Base-by-base conservation (phyloP, 2,797 vertebrate genomes). In the Eulemur mongoz region DNA sequence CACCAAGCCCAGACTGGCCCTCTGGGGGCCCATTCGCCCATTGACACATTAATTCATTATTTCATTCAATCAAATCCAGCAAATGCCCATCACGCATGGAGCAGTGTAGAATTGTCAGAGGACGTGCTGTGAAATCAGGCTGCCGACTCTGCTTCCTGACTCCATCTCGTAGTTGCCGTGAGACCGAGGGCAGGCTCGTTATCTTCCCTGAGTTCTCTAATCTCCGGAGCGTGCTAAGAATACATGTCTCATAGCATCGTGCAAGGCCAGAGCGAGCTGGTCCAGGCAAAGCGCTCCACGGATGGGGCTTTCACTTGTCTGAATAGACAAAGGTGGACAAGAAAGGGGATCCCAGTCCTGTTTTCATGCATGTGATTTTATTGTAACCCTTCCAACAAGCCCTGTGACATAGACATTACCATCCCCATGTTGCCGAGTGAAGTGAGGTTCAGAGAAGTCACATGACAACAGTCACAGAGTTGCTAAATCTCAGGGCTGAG, bases 21-120 rank as follows among this genome's bases (percentile, higher is more conserved):
- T 92, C 38, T 25, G 1, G 3, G 65, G 8, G n/a, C 35, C 57
- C 43, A 4, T 75, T 4, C 38, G 50, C 50, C 25, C 89, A 54
- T 10, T 0, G 0, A 18, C 8, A 11, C 2, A 78, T 30, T 40
- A 23, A 30, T 18, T 45, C 69, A 54, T 50, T 48, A 45, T 35
- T 69, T 89, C 18, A 30, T 48, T 67, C 45, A 43, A 1, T 70
- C 65, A 57, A 45, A 72, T 17, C 84, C 61, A 65, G 38, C 73
- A 25, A 35, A 38, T 4, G 18, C 4, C 81, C 15, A 2, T 4
- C 4, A 2, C 43, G 32, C 2, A 0, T 4, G 0, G 61, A 50
- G 14, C 45, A 65, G 45, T 27, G 30, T 45, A 25, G n/a, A 32
- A 48, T 30, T 35, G 22, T 82, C 80, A n/a, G 57, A 45, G 35